These are phyloP conservation scores for Cinara cedri DNA, from an alignment of 2,888 invertebrate species.

Conservation along the genomic window DNA sequence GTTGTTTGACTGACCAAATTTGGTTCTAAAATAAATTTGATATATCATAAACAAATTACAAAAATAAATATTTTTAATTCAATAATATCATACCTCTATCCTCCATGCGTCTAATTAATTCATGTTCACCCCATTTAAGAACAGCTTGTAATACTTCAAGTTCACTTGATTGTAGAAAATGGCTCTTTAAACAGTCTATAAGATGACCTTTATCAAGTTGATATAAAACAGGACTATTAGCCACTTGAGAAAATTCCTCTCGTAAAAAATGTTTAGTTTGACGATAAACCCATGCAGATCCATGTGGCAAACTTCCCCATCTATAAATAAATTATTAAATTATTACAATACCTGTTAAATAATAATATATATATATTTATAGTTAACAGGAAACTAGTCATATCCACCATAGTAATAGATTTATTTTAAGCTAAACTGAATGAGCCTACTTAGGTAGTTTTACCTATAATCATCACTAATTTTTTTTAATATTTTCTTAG, in stretches of 20 bases:
- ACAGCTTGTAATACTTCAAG: constrained; percentile 86
- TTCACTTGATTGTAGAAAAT: constrained; percentile 77
- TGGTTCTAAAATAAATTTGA: constrained; percentile 70
- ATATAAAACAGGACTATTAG: constrained; percentile 75
- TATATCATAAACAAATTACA: neutral
- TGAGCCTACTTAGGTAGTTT: no score
- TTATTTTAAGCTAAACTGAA: no score
- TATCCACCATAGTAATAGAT: no score
- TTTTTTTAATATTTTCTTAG: no score
- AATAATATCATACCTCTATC: constrained; percentile 69
- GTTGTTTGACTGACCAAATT: constrained; percentile 89
- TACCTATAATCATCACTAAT: no score
- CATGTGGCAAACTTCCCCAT: constrained; percentile 90
- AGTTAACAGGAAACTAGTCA: no score
- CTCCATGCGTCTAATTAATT: constrained; percentile 80
- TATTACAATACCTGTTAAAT: neutral
- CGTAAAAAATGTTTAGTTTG: constrained; percentile 89
- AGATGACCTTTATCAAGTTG: constrained; percentile 78
- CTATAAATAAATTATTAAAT: constrained; percentile 59
- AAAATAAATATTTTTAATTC: neutral
- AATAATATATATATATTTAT: no score
- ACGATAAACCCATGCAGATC: constrained; percentile 80
- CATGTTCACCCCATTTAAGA: constrained; percentile 88
- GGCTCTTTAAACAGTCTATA: constrained; percentile 71
- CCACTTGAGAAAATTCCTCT: constrained; percentile 86